Evolutionary conservation across 2,888 invertebrate species (phyloP), one percentile per base, ranked within the genome.

Genomic region (Yponomeuta plumbellus): DNA sequence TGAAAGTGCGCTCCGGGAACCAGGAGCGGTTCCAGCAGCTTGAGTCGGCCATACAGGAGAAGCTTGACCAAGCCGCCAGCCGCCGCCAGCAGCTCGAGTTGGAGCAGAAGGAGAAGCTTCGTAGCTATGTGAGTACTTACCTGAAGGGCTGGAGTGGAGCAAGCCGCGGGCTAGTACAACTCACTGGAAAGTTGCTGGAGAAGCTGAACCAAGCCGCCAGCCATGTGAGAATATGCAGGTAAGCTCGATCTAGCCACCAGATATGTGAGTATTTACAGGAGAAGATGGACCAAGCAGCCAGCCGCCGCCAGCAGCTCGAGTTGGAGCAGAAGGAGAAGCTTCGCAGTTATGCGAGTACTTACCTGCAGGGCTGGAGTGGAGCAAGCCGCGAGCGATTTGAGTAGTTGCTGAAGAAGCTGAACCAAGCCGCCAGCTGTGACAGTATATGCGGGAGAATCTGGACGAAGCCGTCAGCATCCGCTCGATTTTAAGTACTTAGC

Each of bases 291-390:
- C 86, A 85, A 72, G 87, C 75, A 93, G 92, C 76, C 94, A 96
- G 77, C 94, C 96, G 64, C 94, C 94, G 76, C 93, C 94, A 94
- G 76, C 93, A 93, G 74, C 91, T 95, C 71, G 95, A 96, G 80
- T 94, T 94, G 73, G 95, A 96, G 80, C 95, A 96, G 80, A 93
- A 94, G 81, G 95, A 96, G 83, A 95, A 95, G 79, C 92, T 96
- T 73, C 94, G 94, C 80, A 94, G 93, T 84, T 94, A 95, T 79
- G 96, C 95, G 84, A 94, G 94, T 93, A 17, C 34, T 8, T 34
- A 26, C 5, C 26, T 26, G 5, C 26, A 26, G 26, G 26, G 34
- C 0, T 77, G 75, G 11, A 66, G 34, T 34, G 34, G 8, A 34
- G 8, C 34, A 34, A 34, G 34, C 0, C 8, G 34, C 8, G 8